Evolutionary conservation across 2,888 invertebrate species (phyloP).

Genomic region (Diaphora mendica): DNA sequence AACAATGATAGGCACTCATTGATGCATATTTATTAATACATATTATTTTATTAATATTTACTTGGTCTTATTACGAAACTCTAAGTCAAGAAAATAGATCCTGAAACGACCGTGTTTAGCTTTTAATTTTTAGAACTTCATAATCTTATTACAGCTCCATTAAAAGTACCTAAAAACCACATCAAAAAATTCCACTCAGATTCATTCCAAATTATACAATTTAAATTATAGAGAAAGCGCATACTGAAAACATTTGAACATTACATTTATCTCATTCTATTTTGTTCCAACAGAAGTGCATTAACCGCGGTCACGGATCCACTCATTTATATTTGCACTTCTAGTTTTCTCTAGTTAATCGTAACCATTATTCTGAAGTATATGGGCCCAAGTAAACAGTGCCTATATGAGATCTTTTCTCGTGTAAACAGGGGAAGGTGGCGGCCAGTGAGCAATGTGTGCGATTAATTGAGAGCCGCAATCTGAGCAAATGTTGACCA

Average conservation of each 20-base stretch:
- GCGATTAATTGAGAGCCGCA: conserved; percentile 64
- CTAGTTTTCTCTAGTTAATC: conserved; percentile 10
- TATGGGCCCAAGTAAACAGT: conserved; percentile 16
- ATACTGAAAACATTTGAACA: not conserved
- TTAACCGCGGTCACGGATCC: not conserved
- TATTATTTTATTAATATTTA: too few species aligned
- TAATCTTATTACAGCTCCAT: not conserved
- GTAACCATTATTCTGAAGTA: conserved; percentile 10
- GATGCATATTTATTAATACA: too few species aligned
- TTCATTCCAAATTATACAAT: not conserved
- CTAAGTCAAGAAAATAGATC: too few species aligned
- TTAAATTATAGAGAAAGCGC: not conserved
- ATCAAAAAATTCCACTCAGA: not conserved
- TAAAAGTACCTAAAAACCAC: not conserved
- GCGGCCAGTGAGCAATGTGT: conserved; percentile 53
- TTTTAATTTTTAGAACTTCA: too few species aligned
- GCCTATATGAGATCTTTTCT: conserved; percentile 25
- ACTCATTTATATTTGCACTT: not conserved
- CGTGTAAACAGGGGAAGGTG: conserved; percentile 37
- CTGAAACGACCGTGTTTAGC: too few species aligned
- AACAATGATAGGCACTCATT: too few species aligned
- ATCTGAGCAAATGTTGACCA: conserved; percentile 58
- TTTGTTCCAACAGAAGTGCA: not conserved
- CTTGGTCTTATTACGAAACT: too few species aligned
- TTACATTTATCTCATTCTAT: not conserved